A percentile compares a stretch with the other conserved stretches of the same genome.
Conservation (phyloP, 1,140 invertebrate species). For the Geopemphigus sp. region DNA sequence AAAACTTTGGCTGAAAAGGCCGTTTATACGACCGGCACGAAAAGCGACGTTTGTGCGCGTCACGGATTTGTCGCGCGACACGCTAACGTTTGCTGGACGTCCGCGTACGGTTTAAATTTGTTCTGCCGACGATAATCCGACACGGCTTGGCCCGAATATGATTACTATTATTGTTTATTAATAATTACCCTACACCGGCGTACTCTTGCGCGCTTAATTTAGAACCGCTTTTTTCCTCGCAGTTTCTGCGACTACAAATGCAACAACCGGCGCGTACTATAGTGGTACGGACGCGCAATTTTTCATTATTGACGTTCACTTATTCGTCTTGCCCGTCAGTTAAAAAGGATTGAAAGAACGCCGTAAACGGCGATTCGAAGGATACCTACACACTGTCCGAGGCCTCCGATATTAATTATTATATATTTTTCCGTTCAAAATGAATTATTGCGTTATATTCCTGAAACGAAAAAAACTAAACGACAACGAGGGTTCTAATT, state of each 20-base stretch:
- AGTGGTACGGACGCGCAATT: neutral
- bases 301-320: constrained; percentile 23
- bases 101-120: no score
- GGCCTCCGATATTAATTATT: constrained; percentile 19
- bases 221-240: neutral
- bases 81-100: no score
- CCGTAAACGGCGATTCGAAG: constrained; percentile 4
- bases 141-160: no score
- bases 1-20: no score
- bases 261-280: no score
- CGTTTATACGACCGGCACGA: no score
- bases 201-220: neutral
- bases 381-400: neutral
- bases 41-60: no score
- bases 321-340: neutral
- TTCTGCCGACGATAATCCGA: no score
- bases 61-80: no score
- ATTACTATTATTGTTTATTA: neutral
- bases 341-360: constrained; percentile 27
- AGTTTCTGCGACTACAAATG: no score
- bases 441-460: constrained; percentile 29
- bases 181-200: neutral
- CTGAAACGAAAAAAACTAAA: no score
- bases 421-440: constrained; percentile 21
- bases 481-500: constrained; percentile 27